Conservation (phyloP, 2,888 invertebrate genomes). For the Allophyes oxyacanthae region DNA sequence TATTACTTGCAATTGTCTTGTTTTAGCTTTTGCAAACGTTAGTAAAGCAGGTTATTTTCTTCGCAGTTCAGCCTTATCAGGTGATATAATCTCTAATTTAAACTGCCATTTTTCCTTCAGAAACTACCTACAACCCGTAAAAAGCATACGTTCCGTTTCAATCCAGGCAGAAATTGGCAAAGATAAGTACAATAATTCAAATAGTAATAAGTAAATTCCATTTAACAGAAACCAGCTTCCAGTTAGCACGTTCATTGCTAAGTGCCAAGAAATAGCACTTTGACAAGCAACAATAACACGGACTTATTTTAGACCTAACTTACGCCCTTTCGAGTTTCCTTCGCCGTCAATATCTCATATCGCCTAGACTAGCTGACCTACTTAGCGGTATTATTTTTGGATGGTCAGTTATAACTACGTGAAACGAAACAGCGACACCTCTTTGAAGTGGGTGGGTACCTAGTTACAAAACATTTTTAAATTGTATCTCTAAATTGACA, state of each 20-base stretch:
- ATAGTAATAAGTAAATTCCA: slow-evolving; percentile 15
- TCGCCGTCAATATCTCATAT: slow-evolving; percentile 57
- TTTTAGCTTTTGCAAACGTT: no score
- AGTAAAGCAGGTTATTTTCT: no score
- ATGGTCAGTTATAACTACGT: slow-evolving; percentile 56
- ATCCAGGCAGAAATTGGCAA: slow-evolving; percentile 14
- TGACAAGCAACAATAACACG: slow-evolving; percentile 38
- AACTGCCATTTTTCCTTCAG: no score
- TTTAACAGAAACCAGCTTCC: slow-evolving; percentile 19
- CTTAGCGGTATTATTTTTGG: slow-evolving; percentile 69
- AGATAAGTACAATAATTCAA: not conserved
- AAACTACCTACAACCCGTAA: no score
- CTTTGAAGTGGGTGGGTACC: slow-evolving; percentile 44
- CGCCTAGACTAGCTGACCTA: slow-evolving; percentile 69
- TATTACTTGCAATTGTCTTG: no score
- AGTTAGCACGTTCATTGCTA: slow-evolving; percentile 15
- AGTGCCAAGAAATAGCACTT: slow-evolving; percentile 26
- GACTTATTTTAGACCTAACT: slow-evolving; percentile 40
- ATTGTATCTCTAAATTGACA: slow-evolving; percentile 51
- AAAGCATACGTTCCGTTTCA: slow-evolving; percentile 1
- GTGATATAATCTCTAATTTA: no score
- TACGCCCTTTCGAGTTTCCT: slow-evolving; percentile 37
- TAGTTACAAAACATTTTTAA: slow-evolving; percentile 42
- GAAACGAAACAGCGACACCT: slow-evolving; percentile 59
- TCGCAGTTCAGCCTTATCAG: no score